Base-by-base conservation (phyloP, 2,797 vertebrate genomes). In the Rhincodon typus region DNA sequence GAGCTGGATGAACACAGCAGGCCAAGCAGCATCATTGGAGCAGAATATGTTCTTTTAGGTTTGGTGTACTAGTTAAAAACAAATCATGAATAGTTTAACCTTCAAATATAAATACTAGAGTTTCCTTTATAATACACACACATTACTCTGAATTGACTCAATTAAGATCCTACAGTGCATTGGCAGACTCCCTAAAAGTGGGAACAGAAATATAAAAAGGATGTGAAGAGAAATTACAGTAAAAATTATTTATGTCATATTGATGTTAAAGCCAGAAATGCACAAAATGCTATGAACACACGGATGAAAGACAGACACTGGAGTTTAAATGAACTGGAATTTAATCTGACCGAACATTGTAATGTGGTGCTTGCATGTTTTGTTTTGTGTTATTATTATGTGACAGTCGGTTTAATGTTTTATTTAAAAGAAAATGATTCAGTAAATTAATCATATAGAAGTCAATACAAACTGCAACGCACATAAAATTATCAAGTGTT, bases 361-460 rank as follows among this genome's bases (percentile, higher is more conserved):
- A 53, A 77, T 53, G 27, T 25, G 5, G 69, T 17, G 42, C 27
- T 17, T 74, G 25, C 15, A n/a, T 53, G 46, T 7, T 53, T 95
- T 95, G 4, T n/a, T 77, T 95, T 95, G 70, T 13, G 42, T 46
- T n/a, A 94, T 94, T 69, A 94, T 13, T 66, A 74, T 53, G 69
- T 46, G 42, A 53, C 94, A 53, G 13, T 53, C 46, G 12, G 34
- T 95, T 95, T 77, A 95, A 95, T 95, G 72, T 34, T 95, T 53
- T 57, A 95, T 46, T 46, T 46, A 34, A 15, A 34, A 74, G 72
- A n/a, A 4, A 74, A 72, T 23, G 3, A 67, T 42, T 69, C 42
- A 42, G 66, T 93, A 69, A 93, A 69, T 93, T n/a, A 69, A 69
- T 69, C 19, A 69, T 69, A n/a, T 57, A 95, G 34, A 95, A 95